phyloP scores from a whole-genome alignment of 2,888 invertebrate genomes.

The Azorinus chamasolen region DNA sequence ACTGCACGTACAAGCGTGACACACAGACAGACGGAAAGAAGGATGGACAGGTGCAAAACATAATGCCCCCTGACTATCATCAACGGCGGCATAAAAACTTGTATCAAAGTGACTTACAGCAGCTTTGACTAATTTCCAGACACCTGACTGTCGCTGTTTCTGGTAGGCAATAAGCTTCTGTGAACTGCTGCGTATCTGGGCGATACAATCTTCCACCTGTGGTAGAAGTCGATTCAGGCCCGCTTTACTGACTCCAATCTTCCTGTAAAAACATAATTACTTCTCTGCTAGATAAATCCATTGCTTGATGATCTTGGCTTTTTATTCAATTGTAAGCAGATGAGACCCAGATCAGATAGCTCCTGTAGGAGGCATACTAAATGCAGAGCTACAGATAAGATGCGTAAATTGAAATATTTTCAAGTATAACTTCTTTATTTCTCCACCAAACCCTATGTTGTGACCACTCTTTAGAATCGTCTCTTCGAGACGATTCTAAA shows the following conservation, averaged over 20 bases:
- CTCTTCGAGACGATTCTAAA: too few species aligned
- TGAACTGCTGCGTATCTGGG: constrained; percentile 68
- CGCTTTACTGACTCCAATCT: constrained; percentile 73
- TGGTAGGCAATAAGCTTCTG: constrained; percentile 74
- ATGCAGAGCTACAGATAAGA: too few species aligned
- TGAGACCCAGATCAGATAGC: too few species aligned
- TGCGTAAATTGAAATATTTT: too few species aligned
- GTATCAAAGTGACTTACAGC: constrained; percentile 74
- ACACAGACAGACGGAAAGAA: background rate
- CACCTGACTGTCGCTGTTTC: constrained; percentile 77
- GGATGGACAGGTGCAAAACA: too few species aligned
- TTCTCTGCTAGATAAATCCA: background rate
- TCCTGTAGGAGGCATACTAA: too few species aligned
- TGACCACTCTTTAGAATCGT: too few species aligned
- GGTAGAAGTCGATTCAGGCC: constrained; percentile 70
- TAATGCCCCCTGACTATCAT: background rate
- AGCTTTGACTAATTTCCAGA: constrained; percentile 79
- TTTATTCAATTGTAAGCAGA: too few species aligned
- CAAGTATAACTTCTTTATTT: too few species aligned
- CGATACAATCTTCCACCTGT: constrained; percentile 67
- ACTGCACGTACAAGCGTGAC: background rate
- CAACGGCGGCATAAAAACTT: too few species aligned
- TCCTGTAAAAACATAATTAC: constrained; percentile 62
- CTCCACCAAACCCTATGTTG: too few species aligned
- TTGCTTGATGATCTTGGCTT: background rate